A percentile compares a stretch with the other conserved stretches of the same genome.
phyloP scores from a whole-genome alignment of 1,140 invertebrate species.

The Halotydeus destructor region DNA sequence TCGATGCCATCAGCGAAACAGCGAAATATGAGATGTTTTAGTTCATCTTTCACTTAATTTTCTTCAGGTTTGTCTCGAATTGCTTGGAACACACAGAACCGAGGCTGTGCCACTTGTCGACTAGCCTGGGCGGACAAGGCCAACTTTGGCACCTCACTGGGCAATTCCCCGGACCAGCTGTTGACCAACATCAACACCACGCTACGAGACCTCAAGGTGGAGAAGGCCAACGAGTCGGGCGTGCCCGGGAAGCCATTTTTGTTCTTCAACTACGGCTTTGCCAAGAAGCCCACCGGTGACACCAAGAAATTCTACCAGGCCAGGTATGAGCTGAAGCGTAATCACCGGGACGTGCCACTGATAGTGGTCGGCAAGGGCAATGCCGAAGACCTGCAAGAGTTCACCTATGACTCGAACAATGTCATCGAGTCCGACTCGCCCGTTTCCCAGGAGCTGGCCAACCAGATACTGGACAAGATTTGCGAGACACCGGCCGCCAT shows the following conservation, averaged over 20 bases:
- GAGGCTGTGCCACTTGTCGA: no score
- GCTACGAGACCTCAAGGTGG: neutral
- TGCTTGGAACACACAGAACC: no score
- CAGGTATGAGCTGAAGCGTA: neutral
- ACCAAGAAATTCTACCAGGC: neutral
- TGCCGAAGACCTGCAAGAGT: neutral
- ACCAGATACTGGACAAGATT: conserved; percentile 1
- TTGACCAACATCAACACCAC: conserved; percentile 1
- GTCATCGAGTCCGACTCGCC: neutral
- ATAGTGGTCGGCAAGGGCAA: neutral
- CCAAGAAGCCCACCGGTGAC: neutral
- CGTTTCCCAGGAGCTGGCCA: neutral
- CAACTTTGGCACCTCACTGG: no score
- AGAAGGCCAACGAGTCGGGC: neutral
- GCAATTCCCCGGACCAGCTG: neutral
- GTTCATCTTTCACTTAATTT: no score
- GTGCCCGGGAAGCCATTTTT: conserved; percentile 7
- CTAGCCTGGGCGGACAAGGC: no score
- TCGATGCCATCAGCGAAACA: no score
- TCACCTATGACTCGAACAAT: neutral
- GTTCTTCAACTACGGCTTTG: conserved; percentile 1
- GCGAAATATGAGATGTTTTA: no score
- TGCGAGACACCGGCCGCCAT: conserved; percentile 13
- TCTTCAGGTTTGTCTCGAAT: no score
- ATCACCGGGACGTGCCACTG: neutral